Evolutionary conservation across 2,888 invertebrate species (phyloP).

Genomic region (Kryphioiulus occultus): DNA sequence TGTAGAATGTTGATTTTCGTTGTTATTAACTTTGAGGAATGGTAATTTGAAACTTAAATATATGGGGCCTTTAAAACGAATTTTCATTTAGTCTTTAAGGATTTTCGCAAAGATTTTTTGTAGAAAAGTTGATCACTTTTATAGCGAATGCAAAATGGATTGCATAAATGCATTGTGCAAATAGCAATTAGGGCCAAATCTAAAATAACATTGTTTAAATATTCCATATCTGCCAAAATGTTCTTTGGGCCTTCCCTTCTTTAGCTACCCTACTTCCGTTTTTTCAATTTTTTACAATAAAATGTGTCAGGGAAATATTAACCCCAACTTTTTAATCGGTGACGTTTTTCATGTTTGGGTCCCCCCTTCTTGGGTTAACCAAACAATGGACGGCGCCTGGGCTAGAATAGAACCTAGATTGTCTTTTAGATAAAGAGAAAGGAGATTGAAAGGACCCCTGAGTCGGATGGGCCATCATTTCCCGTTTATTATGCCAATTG

Average conservation of each 20-base stretch:
- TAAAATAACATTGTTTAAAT: too few relatives aligned
- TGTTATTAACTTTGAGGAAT: background rate
- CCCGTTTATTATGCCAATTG: slow-evolving; percentile 35
- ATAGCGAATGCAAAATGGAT: too few relatives aligned
- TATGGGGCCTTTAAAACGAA: too few relatives aligned
- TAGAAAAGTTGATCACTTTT: too few relatives aligned
- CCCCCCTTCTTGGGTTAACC: background rate
- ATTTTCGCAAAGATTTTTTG: too few relatives aligned
- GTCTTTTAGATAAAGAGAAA: background rate
- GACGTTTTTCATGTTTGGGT: background rate
- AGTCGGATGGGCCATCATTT: slow-evolving; percentile 6
- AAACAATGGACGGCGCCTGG: slow-evolving; percentile 6
- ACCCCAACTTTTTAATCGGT: background rate
- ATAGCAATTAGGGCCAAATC: too few relatives aligned
- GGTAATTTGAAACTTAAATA: background rate
- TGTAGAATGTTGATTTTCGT: background rate
- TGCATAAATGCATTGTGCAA: too few relatives aligned
- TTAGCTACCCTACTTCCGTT: background rate
- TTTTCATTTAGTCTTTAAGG: too few relatives aligned
- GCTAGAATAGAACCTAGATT: background rate
- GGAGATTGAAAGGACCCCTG: background rate
- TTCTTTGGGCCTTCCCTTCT: background rate
- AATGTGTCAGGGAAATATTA: background rate
- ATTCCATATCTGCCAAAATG: too few relatives aligned
- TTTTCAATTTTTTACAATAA: background rate